These are phyloP conservation scores for Phataginus tetradactyla DNA, from an alignment of 2,797 vertebrate genomes.

Conservation along the genomic window DNA sequence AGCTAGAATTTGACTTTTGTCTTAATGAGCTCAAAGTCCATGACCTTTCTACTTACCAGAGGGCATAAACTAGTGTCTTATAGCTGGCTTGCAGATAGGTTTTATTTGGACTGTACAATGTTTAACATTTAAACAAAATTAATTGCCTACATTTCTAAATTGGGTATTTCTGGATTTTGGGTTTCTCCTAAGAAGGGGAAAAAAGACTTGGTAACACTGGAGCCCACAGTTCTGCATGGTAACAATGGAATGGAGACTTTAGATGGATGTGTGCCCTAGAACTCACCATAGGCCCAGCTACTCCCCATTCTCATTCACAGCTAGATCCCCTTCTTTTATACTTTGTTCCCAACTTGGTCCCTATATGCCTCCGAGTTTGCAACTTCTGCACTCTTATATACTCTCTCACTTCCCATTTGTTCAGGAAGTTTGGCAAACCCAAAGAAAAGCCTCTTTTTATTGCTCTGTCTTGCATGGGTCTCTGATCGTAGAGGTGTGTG, in stretches of 20 bases:
- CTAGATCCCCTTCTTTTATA: not conserved
- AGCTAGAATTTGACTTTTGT: not conserved
- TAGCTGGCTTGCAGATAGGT: not conserved
- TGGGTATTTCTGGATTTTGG: conserved; percentile 1
- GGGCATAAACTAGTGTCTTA: not conserved
- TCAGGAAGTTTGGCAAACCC: conserved; percentile 28
- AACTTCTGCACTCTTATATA: not conserved
- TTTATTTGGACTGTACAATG: not conserved
- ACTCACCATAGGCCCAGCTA: not conserved
- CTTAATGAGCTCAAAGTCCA: not conserved
- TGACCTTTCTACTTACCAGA: not conserved
- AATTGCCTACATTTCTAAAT: not conserved
- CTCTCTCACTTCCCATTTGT: not conserved
- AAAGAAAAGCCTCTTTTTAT: not conserved
- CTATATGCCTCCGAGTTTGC: not conserved
- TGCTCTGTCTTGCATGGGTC: not conserved
- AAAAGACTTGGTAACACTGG: not conserved
- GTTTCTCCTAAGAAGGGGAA: not conserved
- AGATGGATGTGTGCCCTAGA: not conserved
- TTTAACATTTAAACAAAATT: not conserved
- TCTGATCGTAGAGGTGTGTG: not conserved
- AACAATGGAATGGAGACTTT: not conserved
- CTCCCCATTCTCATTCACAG: not conserved
- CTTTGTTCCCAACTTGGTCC: not conserved
- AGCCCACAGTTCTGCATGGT: not conserved